phyloP scores from a whole-genome alignment of 1,140 invertebrate species.

The Berghia stephanieae region DNA sequence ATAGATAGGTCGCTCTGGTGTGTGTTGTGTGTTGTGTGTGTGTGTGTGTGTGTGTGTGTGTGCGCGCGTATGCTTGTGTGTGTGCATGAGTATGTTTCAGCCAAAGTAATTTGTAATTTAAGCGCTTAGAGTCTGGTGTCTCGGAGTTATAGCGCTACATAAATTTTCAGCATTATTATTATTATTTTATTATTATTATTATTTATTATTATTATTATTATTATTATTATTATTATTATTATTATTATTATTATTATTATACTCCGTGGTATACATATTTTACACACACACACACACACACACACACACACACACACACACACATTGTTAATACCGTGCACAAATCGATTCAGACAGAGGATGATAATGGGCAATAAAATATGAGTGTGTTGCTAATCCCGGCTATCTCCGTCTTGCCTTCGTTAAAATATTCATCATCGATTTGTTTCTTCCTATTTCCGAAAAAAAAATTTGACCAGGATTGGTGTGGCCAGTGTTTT shows the following conservation, averaged over 20 bases:
- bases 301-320: constrained; percentile 16
- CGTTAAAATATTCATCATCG: background rate
- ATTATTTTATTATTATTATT: no score
- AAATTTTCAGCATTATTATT: no score
- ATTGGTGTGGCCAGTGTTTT: background rate
- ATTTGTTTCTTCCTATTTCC: background rate
- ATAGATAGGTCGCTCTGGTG: no score
- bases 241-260: background rate
- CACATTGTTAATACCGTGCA: background rate
- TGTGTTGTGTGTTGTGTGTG: no score
- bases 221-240: background rate
- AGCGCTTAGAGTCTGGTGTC: no score
- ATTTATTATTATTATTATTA: background rate
- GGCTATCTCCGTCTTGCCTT: background rate
- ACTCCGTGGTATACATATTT: background rate
- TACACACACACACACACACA: background rate
- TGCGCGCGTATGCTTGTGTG: no score
- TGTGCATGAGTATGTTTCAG: no score
- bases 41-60: background rate
- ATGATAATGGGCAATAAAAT: background rate
- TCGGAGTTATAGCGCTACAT: no score
- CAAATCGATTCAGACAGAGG: background rate
- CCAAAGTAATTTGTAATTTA: no score
- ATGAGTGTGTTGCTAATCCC: no score
- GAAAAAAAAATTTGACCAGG: background rate